Evolutionary conservation across 2,888 invertebrate genomes (phyloP), one percentile per base, ranked within the genome.

Genomic region (Drosophila buzzatii): DNA sequence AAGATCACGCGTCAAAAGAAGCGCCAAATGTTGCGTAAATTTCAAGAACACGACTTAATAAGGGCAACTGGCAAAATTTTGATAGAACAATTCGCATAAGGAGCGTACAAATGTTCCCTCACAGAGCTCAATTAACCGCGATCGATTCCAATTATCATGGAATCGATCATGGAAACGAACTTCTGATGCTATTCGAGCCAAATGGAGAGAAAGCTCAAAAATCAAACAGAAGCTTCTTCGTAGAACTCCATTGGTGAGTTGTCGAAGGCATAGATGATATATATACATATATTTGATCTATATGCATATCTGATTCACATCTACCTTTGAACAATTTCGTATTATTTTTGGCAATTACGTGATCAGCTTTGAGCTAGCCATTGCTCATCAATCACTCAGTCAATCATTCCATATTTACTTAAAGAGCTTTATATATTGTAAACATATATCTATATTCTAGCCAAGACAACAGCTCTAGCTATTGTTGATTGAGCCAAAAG

Each of bases 21-120:
- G 89, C 87, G 88, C 85, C 87, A 85, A 85, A 89, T 89, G 84
- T 89, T 85, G 84, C 89, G 89, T 84, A 89, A 84, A 89, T 83
- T 84, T 84, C 84, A 84, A 84, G 89, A 84, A 86, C 84, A 72
- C 71, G 42, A 45, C 77, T 78, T 80, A 76, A 78, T 78, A 78
- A 71, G 77, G 77, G 57, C 71, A 67, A 62, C 49, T 45, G 47
- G 65, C 62, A 59, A 57, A 70, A 58, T 75, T 74, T 47, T 41
- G 31, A 53, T 75, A 61, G 42, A 61, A 23, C 53, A 27, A 42
- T 37, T 49, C 62, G 61, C 77, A 78, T 78, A 49, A 73, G 79
- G 73, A 61, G 60, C 79, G 45, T 52, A 67, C n/a, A 49, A 73
- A 61, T 59, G 59, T 31, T 59, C 20, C 37, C 53, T 33, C 59